These are phyloP conservation scores for Platanista minor DNA, from an alignment of 2,113 vertebrate species.

Conservation along the genomic window DNA sequence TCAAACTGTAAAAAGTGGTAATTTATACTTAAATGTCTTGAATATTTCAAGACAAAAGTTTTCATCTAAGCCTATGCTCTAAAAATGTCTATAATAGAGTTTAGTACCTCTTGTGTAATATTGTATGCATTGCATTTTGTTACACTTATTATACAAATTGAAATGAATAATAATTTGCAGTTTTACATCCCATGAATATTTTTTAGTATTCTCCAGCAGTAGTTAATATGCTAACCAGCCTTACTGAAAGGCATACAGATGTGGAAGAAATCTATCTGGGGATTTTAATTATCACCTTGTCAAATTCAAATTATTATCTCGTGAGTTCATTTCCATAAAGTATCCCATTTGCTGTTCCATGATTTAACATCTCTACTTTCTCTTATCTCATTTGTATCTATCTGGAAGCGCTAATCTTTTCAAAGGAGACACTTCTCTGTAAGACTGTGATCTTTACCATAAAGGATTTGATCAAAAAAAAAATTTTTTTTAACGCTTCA, in stretches of 20 bases:
- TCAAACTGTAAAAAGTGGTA: slow-evolving; percentile 62
- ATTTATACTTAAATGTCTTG: slow-evolving; percentile 72
- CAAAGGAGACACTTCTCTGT: slow-evolving; percentile 70
- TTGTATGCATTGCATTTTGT: slow-evolving; percentile 79
- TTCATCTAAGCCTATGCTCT: slow-evolving; percentile 37
- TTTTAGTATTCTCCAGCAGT: slow-evolving; percentile 78
- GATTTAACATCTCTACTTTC: slow-evolving; percentile 83
- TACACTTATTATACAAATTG: slow-evolving; percentile 84
- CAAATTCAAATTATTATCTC: slow-evolving; percentile 89
- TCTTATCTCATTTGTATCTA: slow-evolving; percentile 82
- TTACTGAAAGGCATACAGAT: slow-evolving; percentile 84
- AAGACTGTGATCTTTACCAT: slow-evolving; percentile 74
- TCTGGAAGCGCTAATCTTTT: slow-evolving; percentile 74
- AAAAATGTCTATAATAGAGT: slow-evolving; percentile 73
- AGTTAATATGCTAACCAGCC: slow-evolving; percentile 85
- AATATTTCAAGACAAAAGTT: slow-evolving; percentile 69
- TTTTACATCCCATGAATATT: slow-evolving; percentile 84
- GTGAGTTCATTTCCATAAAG: slow-evolving; percentile 87
- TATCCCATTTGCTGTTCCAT: slow-evolving; percentile 80
- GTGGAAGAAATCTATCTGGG: slow-evolving; percentile 84
- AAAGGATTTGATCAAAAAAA: slow-evolving; percentile 73
- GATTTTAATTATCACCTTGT: slow-evolving; percentile 96
- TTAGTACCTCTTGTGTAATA: slow-evolving; percentile 78
- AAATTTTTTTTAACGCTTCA: slow-evolving; percentile 65
- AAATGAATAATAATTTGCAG: slow-evolving; percentile 83